Conservation (phyloP, 2,888 invertebrate genomes). For the Phanerotoma sp. region DNA sequence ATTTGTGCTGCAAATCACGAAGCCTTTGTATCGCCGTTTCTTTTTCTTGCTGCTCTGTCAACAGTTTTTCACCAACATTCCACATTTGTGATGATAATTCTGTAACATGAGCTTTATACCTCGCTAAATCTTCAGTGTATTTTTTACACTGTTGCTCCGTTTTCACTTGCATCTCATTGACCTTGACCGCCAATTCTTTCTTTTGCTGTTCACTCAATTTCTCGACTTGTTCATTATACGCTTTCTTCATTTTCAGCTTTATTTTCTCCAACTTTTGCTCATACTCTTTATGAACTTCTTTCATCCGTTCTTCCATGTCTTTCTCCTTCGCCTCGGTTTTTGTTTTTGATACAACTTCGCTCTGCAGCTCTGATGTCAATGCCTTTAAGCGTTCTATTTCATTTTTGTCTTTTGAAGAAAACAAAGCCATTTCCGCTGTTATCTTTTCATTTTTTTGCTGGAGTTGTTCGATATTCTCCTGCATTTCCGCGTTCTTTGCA, state of each 20-base stretch:
- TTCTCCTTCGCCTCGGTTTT: slow-evolving; percentile 16
- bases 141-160: slow-evolving; percentile 51
- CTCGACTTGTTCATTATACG: slow-evolving; percentile 66
- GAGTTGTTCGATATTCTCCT: slow-evolving; percentile 28
- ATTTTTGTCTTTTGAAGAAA: too few relatives aligned
- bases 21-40: slow-evolving; percentile 58
- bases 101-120: slow-evolving; percentile 61
- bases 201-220: slow-evolving; percentile 62
- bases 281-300: slow-evolving; percentile 67
- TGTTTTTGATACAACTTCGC: too few relatives aligned
- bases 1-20: slow-evolving; percentile 32
- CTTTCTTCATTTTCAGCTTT: slow-evolving; percentile 71
- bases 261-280: slow-evolving; percentile 76
- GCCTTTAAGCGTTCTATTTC: too few relatives aligned
- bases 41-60: slow-evolving; percentile 63
- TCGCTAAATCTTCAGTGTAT: slow-evolving; percentile 53
- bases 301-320: slow-evolving; percentile 47
- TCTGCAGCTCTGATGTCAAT: too few relatives aligned
- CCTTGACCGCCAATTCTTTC: slow-evolving; percentile 57
- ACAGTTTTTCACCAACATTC: slow-evolving; percentile 65
- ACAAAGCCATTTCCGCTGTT: too few relatives aligned
- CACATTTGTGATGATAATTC: slow-evolving; percentile 63
- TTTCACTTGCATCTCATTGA: slow-evolving; percentile 52
- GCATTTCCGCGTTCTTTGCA: too few relatives aligned
- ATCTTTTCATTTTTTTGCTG: too few relatives aligned